Conservation (phyloP, 2,888 invertebrate genomes). For the Onthophagus sagittarius region DNA sequence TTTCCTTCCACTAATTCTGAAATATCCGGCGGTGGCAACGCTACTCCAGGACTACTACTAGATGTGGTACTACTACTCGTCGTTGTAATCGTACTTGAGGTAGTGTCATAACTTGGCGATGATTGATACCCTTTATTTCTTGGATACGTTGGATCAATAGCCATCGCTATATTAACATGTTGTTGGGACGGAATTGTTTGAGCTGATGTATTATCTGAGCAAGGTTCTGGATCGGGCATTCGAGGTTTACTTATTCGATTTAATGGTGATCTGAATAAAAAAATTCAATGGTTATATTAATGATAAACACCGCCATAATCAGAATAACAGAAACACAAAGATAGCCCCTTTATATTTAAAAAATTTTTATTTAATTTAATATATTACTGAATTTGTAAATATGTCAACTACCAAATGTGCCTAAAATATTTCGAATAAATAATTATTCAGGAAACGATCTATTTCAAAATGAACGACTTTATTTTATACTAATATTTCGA, state of each 20-base stretch:
- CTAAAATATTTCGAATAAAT: too few relatives aligned
- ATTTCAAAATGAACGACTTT: too few relatives aligned
- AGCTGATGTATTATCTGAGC: constrained; percentile 18
- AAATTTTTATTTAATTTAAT: too few relatives aligned
- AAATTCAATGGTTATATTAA: neutral
- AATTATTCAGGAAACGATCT: too few relatives aligned
- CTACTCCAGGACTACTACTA: constrained; percentile 42
- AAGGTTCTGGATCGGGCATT: constrained; percentile 41
- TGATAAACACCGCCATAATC: too few relatives aligned
- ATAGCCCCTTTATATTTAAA: too few relatives aligned
- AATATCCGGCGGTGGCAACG: constrained; percentile 39
- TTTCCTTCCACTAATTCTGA: constrained; percentile 44
- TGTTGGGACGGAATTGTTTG: constrained; percentile 38
- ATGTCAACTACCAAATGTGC: too few relatives aligned
- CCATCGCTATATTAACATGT: constrained; percentile 60
- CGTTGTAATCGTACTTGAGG: constrained; percentile 43
- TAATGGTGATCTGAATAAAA: constrained; percentile 33
- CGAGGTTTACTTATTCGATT: constrained; percentile 40
- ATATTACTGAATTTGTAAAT: too few relatives aligned
- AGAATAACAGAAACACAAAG: too few relatives aligned
- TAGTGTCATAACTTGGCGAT: constrained; percentile 43
- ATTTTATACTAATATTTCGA: too few relatives aligned
- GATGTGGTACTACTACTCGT: constrained; percentile 31
- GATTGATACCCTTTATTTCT: constrained; percentile 38
- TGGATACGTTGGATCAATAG: constrained; percentile 64